These are phyloP conservation scores for Tetragonula clypearis DNA, from an alignment of 1,140 invertebrate species.

Conservation along the genomic window DNA sequence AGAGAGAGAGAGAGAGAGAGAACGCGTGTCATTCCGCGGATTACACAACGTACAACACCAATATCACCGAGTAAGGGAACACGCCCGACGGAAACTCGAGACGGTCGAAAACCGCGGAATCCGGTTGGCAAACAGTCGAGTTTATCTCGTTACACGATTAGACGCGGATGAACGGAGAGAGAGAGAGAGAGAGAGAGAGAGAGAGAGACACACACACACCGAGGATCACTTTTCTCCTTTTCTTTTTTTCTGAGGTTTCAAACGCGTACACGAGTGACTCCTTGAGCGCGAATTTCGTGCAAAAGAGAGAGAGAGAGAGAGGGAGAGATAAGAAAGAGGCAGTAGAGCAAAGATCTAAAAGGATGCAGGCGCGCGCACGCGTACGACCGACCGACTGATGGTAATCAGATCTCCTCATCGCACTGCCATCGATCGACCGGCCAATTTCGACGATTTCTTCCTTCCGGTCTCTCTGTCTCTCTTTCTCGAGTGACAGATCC, in stretches of 20 bases:
- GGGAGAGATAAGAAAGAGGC: background rate
- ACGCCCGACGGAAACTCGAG: constrained; percentile 42
- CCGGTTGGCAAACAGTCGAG: constrained; percentile 24
- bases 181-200: background rate
- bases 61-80: constrained; percentile 37
- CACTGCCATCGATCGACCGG: background rate
- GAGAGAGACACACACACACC: background rate
- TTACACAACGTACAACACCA: background rate
- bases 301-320: background rate
- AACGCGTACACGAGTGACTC: background rate
- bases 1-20: too few species aligned
- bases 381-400: background rate
- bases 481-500: background rate
- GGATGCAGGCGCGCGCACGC: background rate
- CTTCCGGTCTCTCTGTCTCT: background rate
- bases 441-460: constrained; percentile 9
- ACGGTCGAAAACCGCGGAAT: constrained; percentile 24
- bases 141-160: constrained; percentile 14
- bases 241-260: background rate
- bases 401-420: background rate
- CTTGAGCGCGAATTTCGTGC: background rate
- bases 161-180: background rate
- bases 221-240: background rate
- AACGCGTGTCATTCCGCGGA: background rate
- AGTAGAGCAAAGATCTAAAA: background rate